Percentiles rank a stretch among this genome's conserved stretches.
These are phyloP conservation scores for Drosophila prolongata DNA, from an alignment of 2,888 invertebrate species.

Conservation along the genomic window DNA sequence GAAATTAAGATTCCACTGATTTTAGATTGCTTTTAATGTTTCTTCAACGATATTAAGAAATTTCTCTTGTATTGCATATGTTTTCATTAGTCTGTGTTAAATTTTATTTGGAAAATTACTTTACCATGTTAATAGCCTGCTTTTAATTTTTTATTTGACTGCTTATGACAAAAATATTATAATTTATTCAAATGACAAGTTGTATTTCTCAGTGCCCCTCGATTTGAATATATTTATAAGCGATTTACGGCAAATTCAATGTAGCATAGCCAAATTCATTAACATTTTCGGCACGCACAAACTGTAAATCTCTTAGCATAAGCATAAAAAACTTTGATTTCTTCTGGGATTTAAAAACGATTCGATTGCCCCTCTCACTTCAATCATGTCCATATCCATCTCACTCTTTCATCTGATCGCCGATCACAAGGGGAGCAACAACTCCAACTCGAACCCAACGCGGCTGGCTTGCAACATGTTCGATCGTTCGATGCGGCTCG, in stretches of 20 bases:
- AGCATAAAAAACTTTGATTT: slow-evolving; percentile 47
- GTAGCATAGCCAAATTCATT: slow-evolving; percentile 73
- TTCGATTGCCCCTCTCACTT: slow-evolving; percentile 6
- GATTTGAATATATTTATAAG: slow-evolving; percentile 39
- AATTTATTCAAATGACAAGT: background rate
- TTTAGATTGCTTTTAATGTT: too few relatives aligned
- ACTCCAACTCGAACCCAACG: background rate
- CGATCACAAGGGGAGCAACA: slow-evolving; percentile 16
- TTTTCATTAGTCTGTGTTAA: background rate
- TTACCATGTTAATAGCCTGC: background rate
- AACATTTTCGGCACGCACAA: slow-evolving; percentile 77
- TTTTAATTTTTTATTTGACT: too few relatives aligned
- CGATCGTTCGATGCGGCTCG: slow-evolving; percentile 11
- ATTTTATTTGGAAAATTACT: background rate
- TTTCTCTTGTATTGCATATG: background rate
- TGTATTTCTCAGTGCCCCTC: slow-evolving; percentile 5
- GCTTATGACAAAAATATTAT: background rate
- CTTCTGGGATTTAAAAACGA: background rate
- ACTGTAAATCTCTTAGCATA: slow-evolving; percentile 78
- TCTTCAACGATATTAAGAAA: too few relatives aligned
- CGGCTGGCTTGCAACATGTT: slow-evolving; percentile 5
- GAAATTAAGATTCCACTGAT: too few relatives aligned
- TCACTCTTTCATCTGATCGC: slow-evolving; percentile 9
- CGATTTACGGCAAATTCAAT: slow-evolving; percentile 63
- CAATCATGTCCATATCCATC: too few relatives aligned